Conservation (phyloP, 2,888 invertebrate species). For the Lycocerus yunnanus region DNA sequence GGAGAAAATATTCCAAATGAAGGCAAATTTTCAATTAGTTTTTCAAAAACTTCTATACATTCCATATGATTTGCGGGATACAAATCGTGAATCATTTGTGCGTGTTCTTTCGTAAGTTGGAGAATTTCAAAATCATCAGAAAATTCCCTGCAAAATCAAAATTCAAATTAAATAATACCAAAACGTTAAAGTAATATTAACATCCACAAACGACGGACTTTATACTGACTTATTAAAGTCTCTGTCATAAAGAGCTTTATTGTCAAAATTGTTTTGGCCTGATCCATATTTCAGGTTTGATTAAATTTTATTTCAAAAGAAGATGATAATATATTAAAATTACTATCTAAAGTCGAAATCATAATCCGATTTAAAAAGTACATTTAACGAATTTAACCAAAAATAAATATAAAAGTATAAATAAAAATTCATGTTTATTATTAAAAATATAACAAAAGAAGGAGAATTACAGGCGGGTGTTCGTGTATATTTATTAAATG, state of each 20-base stretch:
- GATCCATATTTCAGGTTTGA: neutral
- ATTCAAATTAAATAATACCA: neutral
- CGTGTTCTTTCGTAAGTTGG: conserved; percentile 76
- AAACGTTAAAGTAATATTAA: neutral
- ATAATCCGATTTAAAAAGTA: neutral
- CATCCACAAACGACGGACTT: neutral
- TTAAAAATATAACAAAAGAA: neutral
- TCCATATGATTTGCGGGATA: conserved; percentile 90
- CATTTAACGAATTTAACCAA: neutral
- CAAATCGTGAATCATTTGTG: conserved; percentile 80
- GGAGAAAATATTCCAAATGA: conserved; percentile 79
- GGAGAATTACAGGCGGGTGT: neutral
- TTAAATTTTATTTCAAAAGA: neutral
- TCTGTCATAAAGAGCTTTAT: neutral
- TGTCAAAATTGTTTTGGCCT: neutral
- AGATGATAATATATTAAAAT: neutral
- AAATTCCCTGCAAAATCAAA: conserved; percentile 10
- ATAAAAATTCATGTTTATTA: neutral
- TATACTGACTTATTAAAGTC: neutral
- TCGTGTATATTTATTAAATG: neutral
- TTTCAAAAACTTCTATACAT: conserved; percentile 80
- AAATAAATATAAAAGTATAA: neutral
- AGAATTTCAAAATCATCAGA: conserved; percentile 73
- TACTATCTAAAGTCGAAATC: neutral
- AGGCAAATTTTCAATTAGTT: conserved; percentile 75